Evolutionary conservation across 2,113 vertebrate genomes (phyloP), one percentile per base, ranked within the genome.

Genomic region (Protomyctophum bolini): DNA sequence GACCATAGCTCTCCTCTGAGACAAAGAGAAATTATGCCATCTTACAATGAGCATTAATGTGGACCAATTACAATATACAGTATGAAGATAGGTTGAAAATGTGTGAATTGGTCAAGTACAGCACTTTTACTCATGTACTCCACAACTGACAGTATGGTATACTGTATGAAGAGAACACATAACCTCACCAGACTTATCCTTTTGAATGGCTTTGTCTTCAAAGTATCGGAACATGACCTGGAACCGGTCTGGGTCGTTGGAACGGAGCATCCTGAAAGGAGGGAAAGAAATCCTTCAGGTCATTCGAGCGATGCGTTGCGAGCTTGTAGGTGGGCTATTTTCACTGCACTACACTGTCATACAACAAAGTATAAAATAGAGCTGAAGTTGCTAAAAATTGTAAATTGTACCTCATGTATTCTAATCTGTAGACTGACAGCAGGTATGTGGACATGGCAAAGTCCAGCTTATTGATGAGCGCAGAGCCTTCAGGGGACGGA

Each of bases 201-300:
- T 99, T 70, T 99, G 97, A 87, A 99, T 99, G 63, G 97, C 97
- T 92, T 98, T 99, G 89, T 98, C 97, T 80, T 99, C 97, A 83
- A 97, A 97, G 85, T 99, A 98, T 79, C 94, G 95, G 92, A 98
- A 99, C 97, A 99, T 98, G 54, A 99, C 96, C 83, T 99, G 97
- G 88, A 99, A 98, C 64, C 96, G 92, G 87, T 97, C 97, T 7
- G 96, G 92, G 77, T 97, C 97, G 28, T 95, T 95, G 10, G 97
- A 97, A 66, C 94, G 94, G 52, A 97, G 87, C 64, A 99, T 97
- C 89, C 97, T 99, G 77, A 54, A 72, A 55, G 9, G 70, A 28
- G 7, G 48, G 5, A 41, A 70, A 15, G 33, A 55, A 9, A 1
- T 10, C 3, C 6, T 12, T 14, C 50, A 29, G 33, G 33, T 41